These are phyloP conservation scores for Trachurus trachurus DNA, from an alignment of 2,797 vertebrate species.

Conservation along the genomic window DNA sequence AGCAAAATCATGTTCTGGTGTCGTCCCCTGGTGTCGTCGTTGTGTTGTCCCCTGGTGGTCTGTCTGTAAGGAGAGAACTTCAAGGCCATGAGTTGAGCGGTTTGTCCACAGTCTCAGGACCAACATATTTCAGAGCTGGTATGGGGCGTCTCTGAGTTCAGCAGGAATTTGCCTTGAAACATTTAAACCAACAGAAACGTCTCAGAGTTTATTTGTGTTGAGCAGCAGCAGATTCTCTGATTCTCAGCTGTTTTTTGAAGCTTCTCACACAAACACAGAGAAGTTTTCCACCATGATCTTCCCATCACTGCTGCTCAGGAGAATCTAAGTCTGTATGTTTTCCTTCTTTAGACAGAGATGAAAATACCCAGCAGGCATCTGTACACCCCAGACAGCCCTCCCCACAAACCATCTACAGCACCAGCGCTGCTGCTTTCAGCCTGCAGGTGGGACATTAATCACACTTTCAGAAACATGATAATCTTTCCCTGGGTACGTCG, in stretches of 20 bases:
- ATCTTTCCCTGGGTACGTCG: constrained; percentile 37
- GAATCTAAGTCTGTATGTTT: constrained; percentile 34
- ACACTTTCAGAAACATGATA: constrained; percentile 60
- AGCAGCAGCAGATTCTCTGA: constrained; percentile 37
- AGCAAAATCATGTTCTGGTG: too few relatives aligned
- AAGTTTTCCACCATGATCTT: constrained; percentile 34
- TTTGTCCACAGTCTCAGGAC: constrained; percentile 20
- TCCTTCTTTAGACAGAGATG: constrained; percentile 29
- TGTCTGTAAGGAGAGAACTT: too few relatives aligned
- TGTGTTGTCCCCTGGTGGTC: too few relatives aligned
- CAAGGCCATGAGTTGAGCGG: too few relatives aligned
- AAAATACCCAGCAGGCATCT: constrained; percentile 41
- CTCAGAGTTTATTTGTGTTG: constrained; percentile 65
- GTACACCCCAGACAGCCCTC: constrained; percentile 5
- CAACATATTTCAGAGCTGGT: constrained; percentile 69
- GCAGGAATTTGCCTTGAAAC: constrained; percentile 63
- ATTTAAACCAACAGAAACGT: constrained; percentile 33
- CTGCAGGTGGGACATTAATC: constrained; percentile 65
- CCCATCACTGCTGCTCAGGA: constrained; percentile 20
- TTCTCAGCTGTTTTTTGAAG: constrained; percentile 36
- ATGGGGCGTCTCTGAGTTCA: constrained; percentile 48
- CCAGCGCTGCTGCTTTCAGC: constrained; percentile 23
- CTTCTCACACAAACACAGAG: constrained; percentile 47
- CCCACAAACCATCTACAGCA: constrained; percentile 36
- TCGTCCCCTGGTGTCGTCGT: constrained; percentile 16